These are phyloP conservation scores for Pipistrellus nathusii DNA, from an alignment of 2,797 vertebrate genomes.

Conservation along the genomic window DNA sequence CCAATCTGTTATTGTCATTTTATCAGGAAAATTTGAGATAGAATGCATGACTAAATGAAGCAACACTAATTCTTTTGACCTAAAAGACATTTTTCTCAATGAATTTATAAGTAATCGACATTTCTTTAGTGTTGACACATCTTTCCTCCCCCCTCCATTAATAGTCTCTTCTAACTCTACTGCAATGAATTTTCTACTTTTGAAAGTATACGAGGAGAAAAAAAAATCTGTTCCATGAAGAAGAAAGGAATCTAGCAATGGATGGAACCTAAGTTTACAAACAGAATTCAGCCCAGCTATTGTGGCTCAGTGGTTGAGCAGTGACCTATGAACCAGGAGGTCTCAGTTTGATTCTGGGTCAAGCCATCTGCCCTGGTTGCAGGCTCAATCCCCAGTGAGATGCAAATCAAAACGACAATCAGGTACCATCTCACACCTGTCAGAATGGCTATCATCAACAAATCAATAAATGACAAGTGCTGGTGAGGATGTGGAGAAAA, in stretches of 20 bases:
- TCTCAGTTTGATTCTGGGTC: too few relatives aligned
- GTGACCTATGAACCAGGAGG: too few relatives aligned
- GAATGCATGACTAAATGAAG: conserved; percentile 35
- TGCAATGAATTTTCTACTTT: conserved; percentile 56
- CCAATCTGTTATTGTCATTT: conserved; percentile 46
- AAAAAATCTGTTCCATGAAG: neutral
- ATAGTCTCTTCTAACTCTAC: neutral
- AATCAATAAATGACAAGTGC: too few relatives aligned
- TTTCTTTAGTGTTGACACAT: conserved; percentile 34
- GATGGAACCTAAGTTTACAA: neutral
- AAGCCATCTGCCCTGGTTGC: too few relatives aligned
- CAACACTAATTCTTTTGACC: neutral
- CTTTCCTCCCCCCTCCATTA: neutral
- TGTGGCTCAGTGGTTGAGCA: too few relatives aligned
- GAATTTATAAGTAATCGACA: neutral
- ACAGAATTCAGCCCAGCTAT: neutral
- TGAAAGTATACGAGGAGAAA: conserved; percentile 7
- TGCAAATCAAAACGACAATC: too few relatives aligned
- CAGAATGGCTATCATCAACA: too few relatives aligned
- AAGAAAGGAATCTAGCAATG: conserved; percentile 12
- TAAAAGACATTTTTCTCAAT: conserved; percentile 32
- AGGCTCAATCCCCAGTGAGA: too few relatives aligned
- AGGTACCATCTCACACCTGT: too few relatives aligned
- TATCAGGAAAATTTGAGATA: conserved; percentile 38
- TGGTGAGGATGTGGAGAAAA: too few relatives aligned